Evolutionary conservation across 2,113 vertebrate species (phyloP), one percentile per base, ranked within the genome.

Genomic region (Syngnathus scovelli): DNA sequence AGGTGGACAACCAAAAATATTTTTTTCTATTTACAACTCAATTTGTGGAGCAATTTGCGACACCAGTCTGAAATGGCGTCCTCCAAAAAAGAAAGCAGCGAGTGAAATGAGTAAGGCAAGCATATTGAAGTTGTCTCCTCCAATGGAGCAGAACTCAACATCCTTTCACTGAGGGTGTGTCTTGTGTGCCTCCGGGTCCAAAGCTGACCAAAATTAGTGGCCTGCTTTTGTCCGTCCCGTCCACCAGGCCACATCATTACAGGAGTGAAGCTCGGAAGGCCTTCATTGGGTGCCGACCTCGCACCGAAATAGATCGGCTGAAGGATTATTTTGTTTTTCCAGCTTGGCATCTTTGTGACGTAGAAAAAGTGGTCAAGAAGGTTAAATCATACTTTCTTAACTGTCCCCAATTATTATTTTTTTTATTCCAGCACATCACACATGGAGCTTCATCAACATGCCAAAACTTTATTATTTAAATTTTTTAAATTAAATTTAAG

Each of bases 131-230:
- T 43, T 13, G 39, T 23, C 60, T 62, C 11, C 15, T 62, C 21
- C 15, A 23, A 12, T 44, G 5, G 61, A 27, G 23, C 41, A 16
- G 27, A 15, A 64, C 70, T 60, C 65, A 66, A 66, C 68, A 72
- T 84, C 66, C 62, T 80, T 69, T 83, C 77, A 6, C 58, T 64
- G 62, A 82, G 90, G 90, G 90, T 85, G 90, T 91, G 90, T 78
- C 89, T 37, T 33, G 69, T 76, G 76, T 88, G 80, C 78, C 41
- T 79, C 67, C 80, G 80, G 71, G 81, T 64, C 27, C 10, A 70
- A 76, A 48, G 74, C 75, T 85, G 81, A 91, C 90, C 90, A 90
- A 88, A 91, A 91, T 90, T 85, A 89, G 75, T 86, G 89, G 81
- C 83, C 79, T 90, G 78, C 79, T 88, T 85, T 84, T 81, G 89